Conservation (phyloP, 2,113 vertebrate species). For the Mastomys natalensis region DNA sequence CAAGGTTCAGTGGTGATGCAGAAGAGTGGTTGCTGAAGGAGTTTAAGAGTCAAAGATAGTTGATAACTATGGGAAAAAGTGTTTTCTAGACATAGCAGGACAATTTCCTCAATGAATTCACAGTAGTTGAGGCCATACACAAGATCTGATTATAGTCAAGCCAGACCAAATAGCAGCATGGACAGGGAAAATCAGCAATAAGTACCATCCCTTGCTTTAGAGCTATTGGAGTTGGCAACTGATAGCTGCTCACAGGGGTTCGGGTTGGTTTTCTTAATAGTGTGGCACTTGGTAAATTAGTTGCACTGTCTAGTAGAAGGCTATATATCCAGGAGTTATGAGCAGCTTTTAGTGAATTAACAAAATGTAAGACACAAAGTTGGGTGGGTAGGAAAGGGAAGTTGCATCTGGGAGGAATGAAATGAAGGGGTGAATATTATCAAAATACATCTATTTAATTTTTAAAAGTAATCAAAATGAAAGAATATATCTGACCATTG, state of each 20-base stretch:
- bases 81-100: neutral
- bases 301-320: neutral
- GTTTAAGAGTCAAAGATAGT: neutral
- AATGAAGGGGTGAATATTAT: neutral
- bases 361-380: neutral
- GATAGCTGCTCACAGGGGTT: neutral
- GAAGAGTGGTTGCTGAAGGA: neutral
- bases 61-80: neutral
- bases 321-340: neutral
- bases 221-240: neutral
- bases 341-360: neutral
- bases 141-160: neutral
- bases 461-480: neutral
- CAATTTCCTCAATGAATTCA: neutral
- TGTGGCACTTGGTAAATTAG: neutral
- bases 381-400: neutral
- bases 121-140: neutral
- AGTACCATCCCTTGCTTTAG: too few species aligned
- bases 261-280: neutral
- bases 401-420: too few species aligned
- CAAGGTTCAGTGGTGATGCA: neutral
- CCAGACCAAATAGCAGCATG: neutral
- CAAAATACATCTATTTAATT: neutral
- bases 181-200: neutral
- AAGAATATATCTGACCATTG: too few species aligned